Evolutionary conservation across 2,797 vertebrate species (phyloP), one percentile per base, ranked within the genome.

Genomic region (Arnoldichthys spilopterus): DNA sequence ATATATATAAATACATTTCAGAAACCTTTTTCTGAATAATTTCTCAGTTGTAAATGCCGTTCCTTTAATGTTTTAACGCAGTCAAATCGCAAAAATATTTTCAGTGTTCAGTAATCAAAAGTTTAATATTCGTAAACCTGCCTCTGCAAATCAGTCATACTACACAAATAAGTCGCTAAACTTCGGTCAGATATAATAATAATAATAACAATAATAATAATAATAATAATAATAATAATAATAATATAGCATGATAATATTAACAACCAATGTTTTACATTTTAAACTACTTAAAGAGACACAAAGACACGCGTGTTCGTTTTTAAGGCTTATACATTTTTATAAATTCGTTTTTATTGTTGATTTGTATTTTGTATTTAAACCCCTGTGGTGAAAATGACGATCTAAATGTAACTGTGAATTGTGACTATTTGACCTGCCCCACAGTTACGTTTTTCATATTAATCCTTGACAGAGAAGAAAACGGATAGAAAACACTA

Each of bases 171-270:
- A 16, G 15, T 49, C 1, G 26, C 5, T 51, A 51, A 68, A 43
- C 6, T 20, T 9, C 18, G 20, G 26, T 51, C 30, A 8, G 37
- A 40, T 40, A 40, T 26, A 47, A 26, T 18, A 61, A 45, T 16
- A 67, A 45, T 16, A 68, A 45, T 43, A 45, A 24, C 16, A 26
- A 43, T 24, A 66, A 45, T 22, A 43, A 20, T 40, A 24, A n/a
- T 22, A 68, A 28, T 34, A 37, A 43, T 66, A 66, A 24, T 66
- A 68, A 47, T 47, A 28, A 45, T 32, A 61, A 61, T 61, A 32
- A 28, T 30, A 30, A 28, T 8, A 26, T 16, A 61, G 16, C 2
- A 40, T 32, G 69, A 53, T 58, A 13, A 24, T 59, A 7, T 9
- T 37, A 22, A 56, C 40, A 37, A 56, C 28, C 18, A 4, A 4